These are phyloP conservation scores for Nerophis ophidion DNA, from an alignment of 2,113 vertebrate species.

Conservation along the genomic window DNA sequence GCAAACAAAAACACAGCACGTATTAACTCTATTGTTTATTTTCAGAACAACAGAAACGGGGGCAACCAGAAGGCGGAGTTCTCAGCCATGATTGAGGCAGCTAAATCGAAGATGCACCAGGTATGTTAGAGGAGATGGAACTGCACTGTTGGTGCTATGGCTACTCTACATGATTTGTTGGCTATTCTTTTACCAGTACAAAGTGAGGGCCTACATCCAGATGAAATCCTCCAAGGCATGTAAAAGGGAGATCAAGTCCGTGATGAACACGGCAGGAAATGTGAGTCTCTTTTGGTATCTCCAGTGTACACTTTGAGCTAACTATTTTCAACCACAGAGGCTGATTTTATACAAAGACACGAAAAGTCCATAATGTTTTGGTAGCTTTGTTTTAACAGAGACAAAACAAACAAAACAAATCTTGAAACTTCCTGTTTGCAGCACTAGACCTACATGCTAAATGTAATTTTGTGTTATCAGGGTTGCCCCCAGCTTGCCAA, in stretches of 20 bases:
- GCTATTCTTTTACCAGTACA: slow-evolving; percentile 78
- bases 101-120: slow-evolving; percentile 96
- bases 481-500: too few species aligned
- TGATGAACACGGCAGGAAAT: slow-evolving; percentile 98
- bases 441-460: too few species aligned
- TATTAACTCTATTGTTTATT: background rate
- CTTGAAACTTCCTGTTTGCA: too few species aligned
- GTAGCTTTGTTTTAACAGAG: too few species aligned
- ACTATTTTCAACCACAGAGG: too few species aligned
- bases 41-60: slow-evolving; percentile 82
- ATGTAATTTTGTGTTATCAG: too few species aligned
- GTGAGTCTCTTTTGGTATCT: slow-evolving; percentile 73
- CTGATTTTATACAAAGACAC: too few species aligned
- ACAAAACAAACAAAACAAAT: too few species aligned
- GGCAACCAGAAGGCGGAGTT: slow-evolving; percentile 82
- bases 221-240: slow-evolving; percentile 98
- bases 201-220: slow-evolving; percentile 95
- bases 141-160: background rate
- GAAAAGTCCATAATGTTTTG: too few species aligned
- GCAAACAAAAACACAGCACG: too few species aligned
- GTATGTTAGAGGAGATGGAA: slow-evolving; percentile 40
- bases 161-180: slow-evolving; percentile 3
- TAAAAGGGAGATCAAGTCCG: slow-evolving; percentile 97
- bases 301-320: background rate
- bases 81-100: slow-evolving; percentile 82